Evolutionary conservation across 1,140 invertebrate genomes (phyloP), one percentile per base, ranked within the genome.

Genomic region (Euwallacea similis): DNA sequence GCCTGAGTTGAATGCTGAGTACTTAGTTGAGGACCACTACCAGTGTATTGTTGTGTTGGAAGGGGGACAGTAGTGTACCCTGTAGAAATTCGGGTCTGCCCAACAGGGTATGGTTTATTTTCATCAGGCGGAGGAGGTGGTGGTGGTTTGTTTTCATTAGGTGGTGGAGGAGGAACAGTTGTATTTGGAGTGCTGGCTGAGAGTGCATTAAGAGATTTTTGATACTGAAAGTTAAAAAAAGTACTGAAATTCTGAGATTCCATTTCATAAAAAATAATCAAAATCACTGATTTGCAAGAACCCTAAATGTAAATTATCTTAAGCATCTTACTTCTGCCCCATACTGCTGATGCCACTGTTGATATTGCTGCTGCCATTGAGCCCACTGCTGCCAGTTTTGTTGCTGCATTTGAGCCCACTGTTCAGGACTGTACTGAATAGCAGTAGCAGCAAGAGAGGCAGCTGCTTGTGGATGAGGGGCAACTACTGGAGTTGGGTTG

Each of bases 371-470:
- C 78, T 93, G 91, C 89, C 91, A 93, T 72, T 90, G 89, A 43
- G 89, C 86, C 92, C 92, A 93, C 76, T 93, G 91, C 63, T 91
- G 86, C 91, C 91, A 93, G 76, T 92, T 90, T 79, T 92, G 90
- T 73, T 91, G 89, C 78, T 93, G 90, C 67, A 87, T 75, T 70
- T 81, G 79, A 10, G 78, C 75, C 77, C 90, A 91, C 79, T 91
- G 90, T 64, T 91, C 90, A 7, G 88, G 75, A 9, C 88, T 88
- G 73, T 90, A 91, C 10, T 87, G 86, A 63, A 85, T 85, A 68
- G 85, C 85, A 66, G 86, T 82, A 79, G 82, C 74, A 16, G 81
- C 74, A 71, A 7, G 42, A n/a, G 65, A 33, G 0, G 66, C 43
- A 13, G 66, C 59, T 33, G 59, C 46, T 42, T 66, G 60, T 9